These are phyloP conservation scores for Eustalomyia histrio DNA, from an alignment of 2,888 invertebrate genomes.

Conservation along the genomic window DNA sequence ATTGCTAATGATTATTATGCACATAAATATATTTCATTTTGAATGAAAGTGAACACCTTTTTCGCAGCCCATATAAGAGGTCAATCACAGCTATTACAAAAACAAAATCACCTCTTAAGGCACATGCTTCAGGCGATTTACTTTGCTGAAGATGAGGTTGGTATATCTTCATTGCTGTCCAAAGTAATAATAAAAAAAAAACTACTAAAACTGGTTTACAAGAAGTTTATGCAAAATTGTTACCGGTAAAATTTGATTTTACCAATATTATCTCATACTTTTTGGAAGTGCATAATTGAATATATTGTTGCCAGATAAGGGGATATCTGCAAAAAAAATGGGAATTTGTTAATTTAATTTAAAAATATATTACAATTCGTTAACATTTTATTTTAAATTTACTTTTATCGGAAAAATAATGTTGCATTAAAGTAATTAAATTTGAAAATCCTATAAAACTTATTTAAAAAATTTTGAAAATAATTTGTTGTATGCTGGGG, in stretches of 20 bases:
- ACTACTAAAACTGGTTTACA: slow-evolving; percentile 20
- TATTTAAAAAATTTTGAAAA: no score
- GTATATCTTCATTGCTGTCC: background rate
- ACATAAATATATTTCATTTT: slow-evolving; percentile 14
- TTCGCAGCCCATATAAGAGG: slow-evolving; percentile 35
- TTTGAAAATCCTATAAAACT: no score
- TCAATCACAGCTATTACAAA: slow-evolving; percentile 48
- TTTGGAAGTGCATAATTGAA: background rate
- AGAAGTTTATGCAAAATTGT: slow-evolving; percentile 7
- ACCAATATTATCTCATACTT: background rate
- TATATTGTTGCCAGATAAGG: background rate
- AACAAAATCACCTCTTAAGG: background rate
- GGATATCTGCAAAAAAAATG: no score
- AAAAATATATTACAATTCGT: no score
- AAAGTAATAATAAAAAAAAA: background rate
- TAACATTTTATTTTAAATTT: no score
- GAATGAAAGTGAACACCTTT: slow-evolving; percentile 60
- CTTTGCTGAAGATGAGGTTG: background rate
- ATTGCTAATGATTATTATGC: slow-evolving; percentile 26
- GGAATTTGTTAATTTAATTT: no score
- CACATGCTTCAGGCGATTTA: background rate
- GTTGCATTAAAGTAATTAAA: no score
- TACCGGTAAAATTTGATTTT: slow-evolving; percentile 9
- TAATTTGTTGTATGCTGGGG: no score
- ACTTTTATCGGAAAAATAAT: no score